Conservation (phyloP, 2,797 vertebrate species). For the Phoeniculus purpureus region DNA sequence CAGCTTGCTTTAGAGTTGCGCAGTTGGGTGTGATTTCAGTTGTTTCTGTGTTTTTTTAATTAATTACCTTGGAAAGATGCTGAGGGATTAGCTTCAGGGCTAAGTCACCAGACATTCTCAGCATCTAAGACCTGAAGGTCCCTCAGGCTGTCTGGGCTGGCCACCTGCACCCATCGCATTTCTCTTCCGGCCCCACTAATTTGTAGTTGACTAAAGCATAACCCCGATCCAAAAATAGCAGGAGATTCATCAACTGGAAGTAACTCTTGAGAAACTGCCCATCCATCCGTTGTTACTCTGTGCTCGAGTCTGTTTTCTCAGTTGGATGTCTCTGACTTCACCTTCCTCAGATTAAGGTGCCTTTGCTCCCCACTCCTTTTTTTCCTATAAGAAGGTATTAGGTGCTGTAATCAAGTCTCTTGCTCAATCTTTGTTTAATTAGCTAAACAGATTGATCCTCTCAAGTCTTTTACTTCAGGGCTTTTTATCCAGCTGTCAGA, state of each 20-base stretch:
- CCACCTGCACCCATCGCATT: neutral
- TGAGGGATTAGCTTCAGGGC: neutral
- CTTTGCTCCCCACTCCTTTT: neutral
- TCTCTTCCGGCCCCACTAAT: neutral
- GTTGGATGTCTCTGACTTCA: neutral
- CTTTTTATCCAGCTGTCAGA: constrained; percentile 39
- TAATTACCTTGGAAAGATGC: neutral
- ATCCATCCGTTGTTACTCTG: rapidly evolving
- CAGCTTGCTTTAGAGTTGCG: neutral
- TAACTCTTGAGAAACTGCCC: neutral
- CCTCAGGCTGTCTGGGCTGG: neutral
- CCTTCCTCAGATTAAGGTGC: neutral
- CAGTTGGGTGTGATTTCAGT: neutral
- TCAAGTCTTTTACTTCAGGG: constrained; percentile 6
- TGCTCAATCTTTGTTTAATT: constrained; percentile 29
- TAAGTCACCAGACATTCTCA: neutral
- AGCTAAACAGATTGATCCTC: constrained; percentile 21
- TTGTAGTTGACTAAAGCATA: neutral
- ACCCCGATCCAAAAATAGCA: neutral
- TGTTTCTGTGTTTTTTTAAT: rapidly evolving
- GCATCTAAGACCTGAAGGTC: neutral
- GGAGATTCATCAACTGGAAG: neutral
- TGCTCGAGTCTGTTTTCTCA: neutral
- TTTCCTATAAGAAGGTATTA: constrained; percentile 5
- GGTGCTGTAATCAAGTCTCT: neutral